Base-by-base conservation (phyloP, 1,140 invertebrate genomes). In the Archegozetes longisetosus region DNA sequence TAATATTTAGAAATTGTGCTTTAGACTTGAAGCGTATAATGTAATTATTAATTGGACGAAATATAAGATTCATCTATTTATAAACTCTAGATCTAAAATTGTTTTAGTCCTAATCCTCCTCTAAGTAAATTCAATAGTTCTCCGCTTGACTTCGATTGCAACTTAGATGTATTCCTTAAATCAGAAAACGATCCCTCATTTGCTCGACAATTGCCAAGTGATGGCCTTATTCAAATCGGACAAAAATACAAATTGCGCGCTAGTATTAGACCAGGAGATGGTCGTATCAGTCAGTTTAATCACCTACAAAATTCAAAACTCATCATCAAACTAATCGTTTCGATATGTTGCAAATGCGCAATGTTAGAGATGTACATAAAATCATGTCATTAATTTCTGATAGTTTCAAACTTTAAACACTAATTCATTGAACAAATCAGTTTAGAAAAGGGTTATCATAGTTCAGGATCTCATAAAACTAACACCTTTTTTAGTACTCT, bases 171-270 rank as follows among this genome's bases (percentile, higher is more conserved):
- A 0, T 77, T 79, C 64, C 67, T 79, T 47, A 77, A 74, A 62
- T 69, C 70, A 3, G 69, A 70, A 23, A 72, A 73, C 1, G 70
- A 70, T 3, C 70, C 73, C 32, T 40, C 32, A 17, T n/a, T 67
- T 72, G 47, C 77, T 46, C 68, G 75, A 3, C 72, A 73, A 56
- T 71, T 83, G 55, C 73, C 77, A 60, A 66, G 73, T 2, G 77
- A 78, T 40, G 76, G 75, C 9, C 71, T 75, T 12, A 78, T 83
- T 13, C 69, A 77, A 47, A 66, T 83, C n/a, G 81, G 82, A 9
- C 81, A 83, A 66, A 79, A 82, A 57, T 67, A 83, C 17, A 65
- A 82, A 55, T 68, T 83, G n/a, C 70, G 78, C 40, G 79, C 77
- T 20, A 71, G 77, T 51, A 75, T 83, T 6, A 70, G 73, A 53